Conservation (phyloP, 2,797 vertebrate species). For the Geotrypetes seraphini region DNA sequence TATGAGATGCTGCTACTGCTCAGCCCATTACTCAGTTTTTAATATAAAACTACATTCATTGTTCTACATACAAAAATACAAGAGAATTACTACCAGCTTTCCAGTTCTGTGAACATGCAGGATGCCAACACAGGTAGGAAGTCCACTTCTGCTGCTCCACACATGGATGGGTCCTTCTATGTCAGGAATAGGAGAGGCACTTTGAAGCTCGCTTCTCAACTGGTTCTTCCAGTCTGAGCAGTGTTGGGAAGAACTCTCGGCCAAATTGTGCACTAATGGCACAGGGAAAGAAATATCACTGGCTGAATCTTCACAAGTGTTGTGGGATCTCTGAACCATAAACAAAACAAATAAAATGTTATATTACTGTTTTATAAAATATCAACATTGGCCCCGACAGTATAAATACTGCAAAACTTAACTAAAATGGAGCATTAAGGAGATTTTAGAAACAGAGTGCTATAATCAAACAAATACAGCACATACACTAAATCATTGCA, state of each 20-base stretch:
- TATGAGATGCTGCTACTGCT: too few species aligned
- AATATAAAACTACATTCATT: too few species aligned
- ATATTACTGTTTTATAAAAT: too few species aligned
- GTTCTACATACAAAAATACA: too few species aligned
- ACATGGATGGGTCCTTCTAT: background rate
- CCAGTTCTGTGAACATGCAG: constrained; percentile 18
- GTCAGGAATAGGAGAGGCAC: background rate
- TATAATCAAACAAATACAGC: too few species aligned
- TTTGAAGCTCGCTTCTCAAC: background rate
- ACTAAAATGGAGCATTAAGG: too few species aligned
- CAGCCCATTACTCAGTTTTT: too few species aligned
- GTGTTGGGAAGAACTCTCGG: background rate
- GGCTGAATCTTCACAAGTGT: background rate
- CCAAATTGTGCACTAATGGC: background rate
- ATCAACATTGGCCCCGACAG: too few species aligned
- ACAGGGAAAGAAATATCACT: background rate
- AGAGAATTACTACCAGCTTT: constrained; percentile 9
- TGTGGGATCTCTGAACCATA: constrained; percentile 1
- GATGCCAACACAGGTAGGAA: constrained; percentile 17
- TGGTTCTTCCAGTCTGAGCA: background rate
- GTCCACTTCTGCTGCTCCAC: constrained; percentile 5
- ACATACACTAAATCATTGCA: too few species aligned
- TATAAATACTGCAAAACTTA: too few species aligned
- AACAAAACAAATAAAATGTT: too few species aligned
- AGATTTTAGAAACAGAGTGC: too few species aligned